These are phyloP conservation scores for Rhinopomastus cyanomelas DNA, from an alignment of 2,113 vertebrate genomes.

Conservation along the genomic window DNA sequence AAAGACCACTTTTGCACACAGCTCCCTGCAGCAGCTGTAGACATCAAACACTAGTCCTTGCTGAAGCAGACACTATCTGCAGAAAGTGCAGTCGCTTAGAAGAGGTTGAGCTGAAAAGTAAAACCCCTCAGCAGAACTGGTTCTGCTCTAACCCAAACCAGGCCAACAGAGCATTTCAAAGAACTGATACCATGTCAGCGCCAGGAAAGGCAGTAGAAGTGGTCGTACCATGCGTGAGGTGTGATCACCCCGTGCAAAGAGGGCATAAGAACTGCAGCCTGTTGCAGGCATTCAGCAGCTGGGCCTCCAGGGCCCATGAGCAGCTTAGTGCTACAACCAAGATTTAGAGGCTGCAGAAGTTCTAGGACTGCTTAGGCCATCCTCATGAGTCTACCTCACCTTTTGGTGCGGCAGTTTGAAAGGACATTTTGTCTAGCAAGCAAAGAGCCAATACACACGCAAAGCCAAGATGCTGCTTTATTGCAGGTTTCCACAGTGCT, in stretches of 20 bases:
- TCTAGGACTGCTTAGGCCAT: background rate
- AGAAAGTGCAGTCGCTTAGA: no score
- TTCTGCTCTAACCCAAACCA: no score
- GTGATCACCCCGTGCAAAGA: background rate
- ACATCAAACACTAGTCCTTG: no score
- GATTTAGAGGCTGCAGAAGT: background rate
- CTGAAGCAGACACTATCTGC: no score
- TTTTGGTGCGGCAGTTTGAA: background rate
- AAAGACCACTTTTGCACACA: no score
- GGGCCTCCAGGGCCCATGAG: accelerated
- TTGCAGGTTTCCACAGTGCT: no score
- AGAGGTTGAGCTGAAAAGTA: no score
- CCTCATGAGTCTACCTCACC: accelerated
- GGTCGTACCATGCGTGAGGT: accelerated
- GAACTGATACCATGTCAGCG: background rate
- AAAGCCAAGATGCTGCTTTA: no score
- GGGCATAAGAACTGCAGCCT: background rate
- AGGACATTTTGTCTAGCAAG: no score
- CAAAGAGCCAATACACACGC: no score
- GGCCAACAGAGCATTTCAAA: background rate
- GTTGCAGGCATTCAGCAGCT: accelerated
- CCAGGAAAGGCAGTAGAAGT: background rate
- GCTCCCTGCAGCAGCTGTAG: no score
- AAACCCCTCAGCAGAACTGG: no score
- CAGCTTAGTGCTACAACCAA: background rate